phyloP scores from a whole-genome alignment of 2,888 invertebrate species.

The Nephrocerus scutellatus region DNA sequence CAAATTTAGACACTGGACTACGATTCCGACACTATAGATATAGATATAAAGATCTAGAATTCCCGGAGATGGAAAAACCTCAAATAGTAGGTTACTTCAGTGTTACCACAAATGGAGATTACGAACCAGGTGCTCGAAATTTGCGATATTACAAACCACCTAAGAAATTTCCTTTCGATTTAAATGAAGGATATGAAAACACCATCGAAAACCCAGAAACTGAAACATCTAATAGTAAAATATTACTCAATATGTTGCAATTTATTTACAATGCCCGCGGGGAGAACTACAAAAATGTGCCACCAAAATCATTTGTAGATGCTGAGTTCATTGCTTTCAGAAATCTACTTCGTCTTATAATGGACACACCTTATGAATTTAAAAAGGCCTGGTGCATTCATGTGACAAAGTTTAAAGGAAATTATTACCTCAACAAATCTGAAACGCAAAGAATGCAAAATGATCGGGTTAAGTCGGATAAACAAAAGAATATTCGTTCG shows the following conservation, averaged over 20 bases:
- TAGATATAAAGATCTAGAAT: constrained; percentile 22
- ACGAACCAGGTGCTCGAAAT: constrained; percentile 39
- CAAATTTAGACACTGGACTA: constrained; percentile 19
- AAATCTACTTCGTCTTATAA: constrained; percentile 59
- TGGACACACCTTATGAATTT: constrained; percentile 63
- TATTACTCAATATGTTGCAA: constrained; percentile 27
- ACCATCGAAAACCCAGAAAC: constrained; percentile 34
- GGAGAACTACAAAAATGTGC: constrained; percentile 15
- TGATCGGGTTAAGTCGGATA: constrained; percentile 50
- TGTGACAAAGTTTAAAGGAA: constrained; percentile 57
- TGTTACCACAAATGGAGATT: constrained; percentile 46
- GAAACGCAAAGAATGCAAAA: too few species aligned
- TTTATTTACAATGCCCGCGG: constrained; percentile 28
- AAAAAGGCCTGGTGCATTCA: constrained; percentile 64
- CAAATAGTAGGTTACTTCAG: constrained; percentile 54
- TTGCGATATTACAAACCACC: constrained; percentile 50
- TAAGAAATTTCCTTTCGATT: constrained; percentile 29
- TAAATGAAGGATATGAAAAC: constrained; percentile 32
- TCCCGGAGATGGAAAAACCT: constrained; percentile 51
- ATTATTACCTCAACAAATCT: constrained; percentile 62
- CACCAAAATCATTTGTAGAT: too few species aligned
- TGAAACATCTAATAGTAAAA: constrained; percentile 22
- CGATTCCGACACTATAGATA: constrained; percentile 9
- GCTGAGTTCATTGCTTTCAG: constrained; percentile 61
- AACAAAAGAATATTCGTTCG: constrained; percentile 52